Evolutionary conservation across 2,888 invertebrate species (phyloP).

Genomic region (Protophormia terraenovae): DNA sequence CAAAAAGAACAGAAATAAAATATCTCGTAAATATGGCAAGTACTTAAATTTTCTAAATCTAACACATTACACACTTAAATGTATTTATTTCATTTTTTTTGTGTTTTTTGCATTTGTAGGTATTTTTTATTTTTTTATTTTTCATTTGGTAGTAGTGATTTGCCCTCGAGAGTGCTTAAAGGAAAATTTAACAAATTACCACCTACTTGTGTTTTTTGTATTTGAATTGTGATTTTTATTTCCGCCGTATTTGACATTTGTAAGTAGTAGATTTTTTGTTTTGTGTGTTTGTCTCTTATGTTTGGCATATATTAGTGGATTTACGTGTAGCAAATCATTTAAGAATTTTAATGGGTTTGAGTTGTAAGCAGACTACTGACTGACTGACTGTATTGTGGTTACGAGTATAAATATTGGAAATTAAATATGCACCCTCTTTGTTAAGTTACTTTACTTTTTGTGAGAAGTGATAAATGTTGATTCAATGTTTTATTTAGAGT

Average conservation of each 20-base stretch:
- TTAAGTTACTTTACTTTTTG: background rate
- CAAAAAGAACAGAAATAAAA: background rate
- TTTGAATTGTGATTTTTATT: slow-evolving; percentile 66
- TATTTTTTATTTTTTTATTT: slow-evolving; percentile 23
- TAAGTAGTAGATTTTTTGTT: slow-evolving; percentile 43
- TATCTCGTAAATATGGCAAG: slow-evolving; percentile 36
- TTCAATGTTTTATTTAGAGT: slow-evolving; percentile 43
- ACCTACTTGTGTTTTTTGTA: slow-evolving; percentile 66
- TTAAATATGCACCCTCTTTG: slow-evolving; percentile 67
- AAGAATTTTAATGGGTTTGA: slow-evolving; percentile 60
- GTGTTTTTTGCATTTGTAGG: slow-evolving; percentile 16
- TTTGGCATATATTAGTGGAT: slow-evolving; percentile 67
- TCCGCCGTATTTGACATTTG: slow-evolving; percentile 66
- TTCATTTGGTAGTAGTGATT: slow-evolving; percentile 65
- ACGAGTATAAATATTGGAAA: slow-evolving; percentile 33
- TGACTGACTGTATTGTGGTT: background rate
- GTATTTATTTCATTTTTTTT: slow-evolving; percentile 60
- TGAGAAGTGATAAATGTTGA: slow-evolving; percentile 53
- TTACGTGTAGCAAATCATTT: slow-evolving; percentile 68
- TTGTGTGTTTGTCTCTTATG: slow-evolving; percentile 45
- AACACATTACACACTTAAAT: slow-evolving; percentile 67
- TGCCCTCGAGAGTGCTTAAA: slow-evolving; percentile 69
- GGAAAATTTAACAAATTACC: slow-evolving; percentile 70
- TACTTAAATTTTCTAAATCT: slow-evolving; percentile 53
- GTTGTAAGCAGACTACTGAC: slow-evolving; percentile 45